Evolutionary conservation across 2,113 vertebrate species (phyloP), one percentile per base, ranked within the genome.

Genomic region (Pachycephala philippinensis): DNA sequence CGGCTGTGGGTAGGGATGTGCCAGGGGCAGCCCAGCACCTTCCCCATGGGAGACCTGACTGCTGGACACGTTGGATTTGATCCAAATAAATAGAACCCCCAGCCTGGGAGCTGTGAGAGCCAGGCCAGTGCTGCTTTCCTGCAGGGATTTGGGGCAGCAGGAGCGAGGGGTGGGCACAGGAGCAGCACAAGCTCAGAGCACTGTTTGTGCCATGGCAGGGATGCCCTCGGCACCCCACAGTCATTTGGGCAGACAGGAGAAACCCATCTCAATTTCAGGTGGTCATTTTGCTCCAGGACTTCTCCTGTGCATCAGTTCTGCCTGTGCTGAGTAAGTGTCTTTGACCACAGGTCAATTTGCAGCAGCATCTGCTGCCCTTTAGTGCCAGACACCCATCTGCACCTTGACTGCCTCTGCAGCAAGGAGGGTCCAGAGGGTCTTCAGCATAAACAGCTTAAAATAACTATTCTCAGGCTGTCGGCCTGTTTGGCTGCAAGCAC

Each of bases 1-100:
- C 0, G 1, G 35, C 24, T 64, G 52, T 0, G 0, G n/a, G 24
- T 8, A 18, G 21, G 35, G 49, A 4, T 30, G 28, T 39, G n/a
- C 37, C 65, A 42, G 70, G 44, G 1, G 53, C 59, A 68, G 27
- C 71, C 26, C 50, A 70, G 10, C 22, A 26, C 35, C 23, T 20
- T 33, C 40, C 49, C 15, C 1, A 2, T 1, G 2, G 45, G 24
- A 86, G 10, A 65, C 16, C 26, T 15, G 9, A 6, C 44, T 39
- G 31, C 22, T 13, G 28, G 11, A 23, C 75, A 57, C 0, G 1
- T 15, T 1, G 6, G 39, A 44, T 47, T 68, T 31, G 14, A 84
- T 15, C 22, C 4, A 8, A 28, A 21, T 14, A 42, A 70, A 19
- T 10, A 65, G 53, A 81, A 57, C 4, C n/a, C 50, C 28, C 54